Conservation (phyloP, 2,797 vertebrate genomes). For the Ptychobarbus kaznakovi region DNA sequence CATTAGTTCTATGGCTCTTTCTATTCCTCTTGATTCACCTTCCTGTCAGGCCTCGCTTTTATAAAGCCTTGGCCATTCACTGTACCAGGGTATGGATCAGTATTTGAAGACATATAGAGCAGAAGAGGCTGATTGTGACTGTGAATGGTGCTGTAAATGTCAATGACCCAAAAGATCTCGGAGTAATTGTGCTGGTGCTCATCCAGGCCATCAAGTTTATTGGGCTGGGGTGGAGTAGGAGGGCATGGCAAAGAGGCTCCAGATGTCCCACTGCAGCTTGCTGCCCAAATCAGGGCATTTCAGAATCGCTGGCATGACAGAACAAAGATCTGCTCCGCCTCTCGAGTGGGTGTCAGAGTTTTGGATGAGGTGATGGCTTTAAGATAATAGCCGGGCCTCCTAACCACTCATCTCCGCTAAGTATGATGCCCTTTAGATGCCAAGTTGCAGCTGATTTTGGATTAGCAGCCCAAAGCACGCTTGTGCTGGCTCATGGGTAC, state of each 20-base stretch:
- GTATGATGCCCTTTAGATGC: constrained; percentile 14
- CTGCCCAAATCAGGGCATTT: constrained; percentile 44
- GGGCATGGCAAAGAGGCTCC: constrained; percentile 23
- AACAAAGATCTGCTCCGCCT: constrained; percentile 25
- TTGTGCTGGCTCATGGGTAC: constrained; percentile 27
- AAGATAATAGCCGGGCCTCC: constrained; percentile 62
- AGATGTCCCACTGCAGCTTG: constrained; percentile 30
- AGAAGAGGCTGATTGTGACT: constrained; percentile 65
- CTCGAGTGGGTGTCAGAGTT: constrained; percentile 58
- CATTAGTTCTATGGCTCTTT: constrained; percentile 35
- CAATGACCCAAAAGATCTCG: constrained; percentile 72
- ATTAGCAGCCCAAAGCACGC: constrained; percentile 5
- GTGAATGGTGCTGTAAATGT: constrained; percentile 62
- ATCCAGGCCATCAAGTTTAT: constrained; percentile 25
- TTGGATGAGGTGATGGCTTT: constrained; percentile 65
- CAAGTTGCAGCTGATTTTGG: constrained; percentile 14
- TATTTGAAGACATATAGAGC: constrained; percentile 71
- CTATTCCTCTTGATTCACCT: constrained; percentile 43
- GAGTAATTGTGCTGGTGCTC: constrained; percentile 57
- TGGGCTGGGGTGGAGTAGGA: constrained; percentile 7
- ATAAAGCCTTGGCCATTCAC: constrained; percentile 16
- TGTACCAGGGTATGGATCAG: constrained; percentile 3
- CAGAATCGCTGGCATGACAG: constrained; percentile 16
- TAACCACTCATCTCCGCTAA: constrained; percentile 31
- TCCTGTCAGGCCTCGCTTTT: constrained; percentile 24